Base-by-base conservation (phyloP, 1,140 invertebrate genomes). In the Steinernema khuongi region DNA sequence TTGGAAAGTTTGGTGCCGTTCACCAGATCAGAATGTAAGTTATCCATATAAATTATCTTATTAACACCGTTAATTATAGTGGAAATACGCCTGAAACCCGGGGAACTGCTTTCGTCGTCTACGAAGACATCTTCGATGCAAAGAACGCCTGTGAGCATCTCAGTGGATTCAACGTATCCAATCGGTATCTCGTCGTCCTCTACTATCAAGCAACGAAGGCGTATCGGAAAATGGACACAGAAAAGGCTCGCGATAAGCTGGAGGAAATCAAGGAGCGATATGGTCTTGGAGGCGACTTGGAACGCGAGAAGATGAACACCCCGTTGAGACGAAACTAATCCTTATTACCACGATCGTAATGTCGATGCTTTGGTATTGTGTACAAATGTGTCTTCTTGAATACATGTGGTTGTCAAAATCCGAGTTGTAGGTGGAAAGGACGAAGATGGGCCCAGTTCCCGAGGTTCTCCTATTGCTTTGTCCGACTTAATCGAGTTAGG, bases 141-240 rank as follows among this genome's bases (percentile, higher is more conserved):
- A 99, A 97, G 87, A 99, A 98, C 89, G 96, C 96, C 11, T 99
- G 96, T 88, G 96, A 99, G 87, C 96, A 99, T 88, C 88, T 99
- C 43, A 96, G 93, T 74, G 96, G 96, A 30, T 99, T 99, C 86
- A 99, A 99, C 87, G 96, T 99, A 19, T 98, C 95, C 86, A 99
- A 99, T 86, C 89, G 76, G 81, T 99, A 99, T 86, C 88, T 99
- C 33, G 95, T 99, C 19, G 96, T 99, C 0, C 88, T 99, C 0
- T 99, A 99, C 86, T 99, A 98, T 87, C 90, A 91, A 84, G 88
- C 68, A 31, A 79, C 73, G 19, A 73, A 88, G 86, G 94, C 95
- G 43, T 98, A 96, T 86, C 97, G 97, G 87, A 91, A 94, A 79
- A 90, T 96, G 76, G 95, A 99, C 86, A 90, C 94, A 72, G 94